Percentiles rank a stretch among this genome's conserved stretches.
Evolutionary conservation across 2,888 invertebrate genomes (phyloP).

Genomic region (Nycteola revayana): DNA sequence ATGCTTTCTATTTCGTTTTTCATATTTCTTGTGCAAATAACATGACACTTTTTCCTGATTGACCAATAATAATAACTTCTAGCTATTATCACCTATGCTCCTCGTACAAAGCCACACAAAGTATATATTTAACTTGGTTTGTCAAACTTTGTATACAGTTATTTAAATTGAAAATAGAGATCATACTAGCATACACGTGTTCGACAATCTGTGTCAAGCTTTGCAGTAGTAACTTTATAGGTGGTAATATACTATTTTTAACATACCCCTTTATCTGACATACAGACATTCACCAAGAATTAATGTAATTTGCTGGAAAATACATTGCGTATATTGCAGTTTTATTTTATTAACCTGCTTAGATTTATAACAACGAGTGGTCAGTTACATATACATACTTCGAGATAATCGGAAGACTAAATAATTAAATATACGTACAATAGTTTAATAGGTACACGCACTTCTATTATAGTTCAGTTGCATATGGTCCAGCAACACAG

Average conservation of each 20-base stretch:
- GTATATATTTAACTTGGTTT: slow-evolving; percentile 3
- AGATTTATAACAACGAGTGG: slow-evolving; percentile 18
- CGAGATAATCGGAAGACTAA: slow-evolving; percentile 37
- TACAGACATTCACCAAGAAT: slow-evolving; percentile 11
- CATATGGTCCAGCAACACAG: slow-evolving; percentile 32
- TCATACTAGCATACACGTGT: slow-evolving; percentile 16
- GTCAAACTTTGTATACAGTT: slow-evolving; percentile 8
- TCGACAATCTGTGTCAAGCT: slow-evolving; percentile 10
- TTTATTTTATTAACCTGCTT: slow-evolving; percentile 36
- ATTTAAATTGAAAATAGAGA: slow-evolving; percentile 21
- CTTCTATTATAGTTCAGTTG: slow-evolving; percentile 22
- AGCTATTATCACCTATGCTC: slow-evolving; percentile 11
- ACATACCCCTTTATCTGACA: slow-evolving; percentile 4
- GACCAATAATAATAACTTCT: slow-evolving; percentile 14
- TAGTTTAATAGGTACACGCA: slow-evolving; percentile 31
- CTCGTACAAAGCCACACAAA: slow-evolving; percentile 2
- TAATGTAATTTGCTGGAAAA: slow-evolving; percentile 6
- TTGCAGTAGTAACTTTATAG: slow-evolving; percentile 8
- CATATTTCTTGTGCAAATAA: slow-evolving; percentile 15
- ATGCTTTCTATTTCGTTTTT: slow-evolving; percentile 33
- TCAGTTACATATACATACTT: slow-evolving; percentile 29
- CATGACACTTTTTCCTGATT: slow-evolving; percentile 4
- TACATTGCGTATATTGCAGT: slow-evolving; percentile 9
- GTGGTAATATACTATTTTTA: slow-evolving; percentile 12
- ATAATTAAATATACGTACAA: slow-evolving; percentile 30